A percentile compares a stretch with the other conserved stretches of the same genome.
These are phyloP conservation scores for Leptoteleia sp. DNA, from an alignment of 1,140 invertebrate genomes.

Conservation along the genomic window DNA sequence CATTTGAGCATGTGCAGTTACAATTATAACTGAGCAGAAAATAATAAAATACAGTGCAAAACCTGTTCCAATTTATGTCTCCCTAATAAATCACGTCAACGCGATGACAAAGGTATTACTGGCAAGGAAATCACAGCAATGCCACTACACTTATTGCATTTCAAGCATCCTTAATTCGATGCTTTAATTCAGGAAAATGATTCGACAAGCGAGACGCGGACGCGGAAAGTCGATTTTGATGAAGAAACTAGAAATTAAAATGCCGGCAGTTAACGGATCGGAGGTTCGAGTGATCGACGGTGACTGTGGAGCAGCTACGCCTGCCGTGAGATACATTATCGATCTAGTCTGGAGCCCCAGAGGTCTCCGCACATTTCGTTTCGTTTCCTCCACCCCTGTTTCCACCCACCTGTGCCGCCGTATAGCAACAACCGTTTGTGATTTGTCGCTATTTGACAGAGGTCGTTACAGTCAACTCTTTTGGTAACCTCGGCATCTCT, in stretches of 20 bases:
- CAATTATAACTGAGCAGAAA: too few species aligned
- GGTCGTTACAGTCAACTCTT: slow-evolving; percentile 29
- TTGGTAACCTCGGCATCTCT: background rate
- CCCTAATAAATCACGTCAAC: too few species aligned
- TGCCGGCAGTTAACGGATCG: slow-evolving; percentile 15
- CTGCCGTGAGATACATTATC: slow-evolving; percentile 78
- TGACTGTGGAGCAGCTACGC: slow-evolving; percentile 73
- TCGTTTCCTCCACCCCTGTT: slow-evolving; percentile 61
- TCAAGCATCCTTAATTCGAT: too few species aligned
- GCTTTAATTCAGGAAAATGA: too few species aligned
- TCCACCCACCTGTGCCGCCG: slow-evolving; percentile 73
- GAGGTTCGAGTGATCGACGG: slow-evolving; percentile 65
- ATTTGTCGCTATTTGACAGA: slow-evolving; percentile 54
- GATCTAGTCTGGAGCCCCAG: slow-evolving; percentile 76
- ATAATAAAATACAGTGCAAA: too few species aligned
- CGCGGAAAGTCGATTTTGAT: background rate
- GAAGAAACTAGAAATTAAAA: background rate
- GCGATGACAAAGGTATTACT: too few species aligned
- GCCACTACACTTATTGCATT: too few species aligned
- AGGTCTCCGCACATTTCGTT: slow-evolving; percentile 56
- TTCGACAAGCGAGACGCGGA: background rate
- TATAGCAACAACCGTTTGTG: slow-evolving; percentile 70
- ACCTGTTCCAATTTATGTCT: too few species aligned
- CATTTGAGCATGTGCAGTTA: too few species aligned
- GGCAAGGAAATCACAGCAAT: too few species aligned